Evolutionary conservation across 1,140 invertebrate genomes (phyloP), one percentile per base, ranked within the genome.

Genomic region (Polypedilum vanderplanki): DNA sequence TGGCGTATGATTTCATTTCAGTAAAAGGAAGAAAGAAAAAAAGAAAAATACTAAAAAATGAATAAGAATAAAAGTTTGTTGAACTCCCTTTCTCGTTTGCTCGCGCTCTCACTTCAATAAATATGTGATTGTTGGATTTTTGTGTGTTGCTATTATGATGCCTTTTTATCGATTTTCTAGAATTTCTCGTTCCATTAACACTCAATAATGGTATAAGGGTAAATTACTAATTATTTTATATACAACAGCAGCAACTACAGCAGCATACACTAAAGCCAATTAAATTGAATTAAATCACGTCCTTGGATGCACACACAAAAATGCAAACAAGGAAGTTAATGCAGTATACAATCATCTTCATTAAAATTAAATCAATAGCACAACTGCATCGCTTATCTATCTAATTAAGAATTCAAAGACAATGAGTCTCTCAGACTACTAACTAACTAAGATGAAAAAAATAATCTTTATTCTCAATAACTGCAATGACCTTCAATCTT

Each of bases 31-130:
- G 5, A 5, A 33, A 33, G 5, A 33, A 33, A 5, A 33, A 5
- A 33, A 33, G 5, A 33, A 33, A 33, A 33, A 33, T 33, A 33
- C 24, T 33, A 33, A 33, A 33, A 33, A 33, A 33, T 33, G 46
- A 57, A 57, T 57, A 22, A 70, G 20, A 70, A 70, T 20, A 70
- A 70, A 70, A 70, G 65, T 70, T 70, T 70, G 65, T 70, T 70
- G 65, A 70, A n/a, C 65, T 57, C 46, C n/a, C n/a, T 57, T 57
- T 57, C n/a, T 57, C 10, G 3, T 12, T 57, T 57, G 10, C n/a
- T 70, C 46, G 46, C 46, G n/a, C 46, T 33, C 24, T 33, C 24
- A 33, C 24, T 33, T 33, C 24, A 33, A 33, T 33, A 33, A 33
- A 33, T 33, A 33, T 33, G 5, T 33, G 24, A 20, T 70, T 70